Evolutionary conservation across 2,888 invertebrate genomes (phyloP).

Genomic region (Therioaphis trifolii): DNA sequence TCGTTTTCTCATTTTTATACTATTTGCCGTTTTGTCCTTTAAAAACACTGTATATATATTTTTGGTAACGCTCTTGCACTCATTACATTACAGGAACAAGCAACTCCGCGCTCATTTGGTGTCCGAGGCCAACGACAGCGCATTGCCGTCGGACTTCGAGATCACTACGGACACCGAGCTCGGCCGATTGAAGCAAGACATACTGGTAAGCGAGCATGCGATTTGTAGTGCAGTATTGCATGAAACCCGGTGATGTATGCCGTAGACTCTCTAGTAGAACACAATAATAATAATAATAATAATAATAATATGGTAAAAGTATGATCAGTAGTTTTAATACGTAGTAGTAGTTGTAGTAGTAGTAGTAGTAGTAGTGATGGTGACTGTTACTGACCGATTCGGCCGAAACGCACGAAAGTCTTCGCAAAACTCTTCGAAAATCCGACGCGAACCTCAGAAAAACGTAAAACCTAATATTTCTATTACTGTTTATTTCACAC

Average conservation of each 20-base stretch:
- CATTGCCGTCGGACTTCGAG: constrained; percentile 63
- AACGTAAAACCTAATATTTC: no score
- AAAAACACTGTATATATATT: not conserved
- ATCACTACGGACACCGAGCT: constrained; percentile 64
- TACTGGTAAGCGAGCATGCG: constrained; percentile 64
- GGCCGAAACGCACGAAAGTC: not conserved
- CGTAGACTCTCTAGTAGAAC: constrained; percentile 1
- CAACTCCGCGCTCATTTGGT: constrained; percentile 81
- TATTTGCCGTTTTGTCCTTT: not conserved
- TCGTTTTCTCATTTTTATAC: not conserved
- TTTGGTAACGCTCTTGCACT: not conserved
- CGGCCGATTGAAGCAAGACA: constrained; percentile 64
- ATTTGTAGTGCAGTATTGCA: constrained; percentile 20
- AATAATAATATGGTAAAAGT: not conserved
- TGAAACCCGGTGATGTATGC: constrained; percentile 35
- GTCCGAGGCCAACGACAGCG: constrained; percentile 76
- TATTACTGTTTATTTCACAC: no score
- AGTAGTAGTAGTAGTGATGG: not conserved
- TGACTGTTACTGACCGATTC: not conserved
- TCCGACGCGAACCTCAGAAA: no score
- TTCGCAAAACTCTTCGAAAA: no score
- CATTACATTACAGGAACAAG: constrained; percentile 74
- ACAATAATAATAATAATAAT: not conserved
- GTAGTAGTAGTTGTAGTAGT: constrained; percentile 8
- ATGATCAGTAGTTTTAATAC: not conserved